Conservation (phyloP, 1,140 invertebrate species). For the Drosophila varians region DNA sequence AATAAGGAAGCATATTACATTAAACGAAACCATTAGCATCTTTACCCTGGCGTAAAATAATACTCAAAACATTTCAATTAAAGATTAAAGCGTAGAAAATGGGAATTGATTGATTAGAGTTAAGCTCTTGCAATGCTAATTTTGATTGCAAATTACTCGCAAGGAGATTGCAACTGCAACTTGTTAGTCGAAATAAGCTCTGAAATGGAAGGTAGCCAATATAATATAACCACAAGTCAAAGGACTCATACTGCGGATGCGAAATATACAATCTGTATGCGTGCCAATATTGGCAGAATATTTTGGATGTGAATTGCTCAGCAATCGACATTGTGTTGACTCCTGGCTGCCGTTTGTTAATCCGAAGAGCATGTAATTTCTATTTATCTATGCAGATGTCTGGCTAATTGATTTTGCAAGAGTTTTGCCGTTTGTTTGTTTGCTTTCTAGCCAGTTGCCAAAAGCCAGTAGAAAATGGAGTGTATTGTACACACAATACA, state of each 20-base stretch:
- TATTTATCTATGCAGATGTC: conserved; percentile 49
- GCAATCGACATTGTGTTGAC: conserved; percentile 38
- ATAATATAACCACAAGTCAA: conserved; percentile 13
- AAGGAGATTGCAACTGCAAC: no score
- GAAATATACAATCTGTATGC: conserved; percentile 31
- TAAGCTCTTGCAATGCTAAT: no score
- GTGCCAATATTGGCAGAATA: conserved; percentile 26
- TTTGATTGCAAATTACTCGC: not conserved
- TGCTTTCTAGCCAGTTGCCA: conserved; percentile 7
- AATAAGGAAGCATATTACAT: not conserved
- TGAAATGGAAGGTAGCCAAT: not conserved
- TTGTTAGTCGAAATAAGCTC: not conserved
- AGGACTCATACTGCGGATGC: conserved; percentile 26
- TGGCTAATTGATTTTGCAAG: conserved; percentile 44
- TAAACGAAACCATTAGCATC: not conserved
- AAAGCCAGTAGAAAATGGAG: not conserved
- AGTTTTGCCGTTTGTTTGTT: conserved; percentile 7
- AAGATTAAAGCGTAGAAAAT: not conserved
- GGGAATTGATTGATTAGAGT: no score
- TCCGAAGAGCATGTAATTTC: conserved; percentile 19
- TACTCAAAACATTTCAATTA: not conserved
- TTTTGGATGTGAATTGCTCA: conserved; percentile 35
- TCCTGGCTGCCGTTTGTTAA: conserved; percentile 18
- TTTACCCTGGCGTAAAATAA: not conserved
- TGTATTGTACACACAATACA: not conserved